Conservation (phyloP, 1,140 invertebrate genomes). For the Aphelenchoides avenae region DNA sequence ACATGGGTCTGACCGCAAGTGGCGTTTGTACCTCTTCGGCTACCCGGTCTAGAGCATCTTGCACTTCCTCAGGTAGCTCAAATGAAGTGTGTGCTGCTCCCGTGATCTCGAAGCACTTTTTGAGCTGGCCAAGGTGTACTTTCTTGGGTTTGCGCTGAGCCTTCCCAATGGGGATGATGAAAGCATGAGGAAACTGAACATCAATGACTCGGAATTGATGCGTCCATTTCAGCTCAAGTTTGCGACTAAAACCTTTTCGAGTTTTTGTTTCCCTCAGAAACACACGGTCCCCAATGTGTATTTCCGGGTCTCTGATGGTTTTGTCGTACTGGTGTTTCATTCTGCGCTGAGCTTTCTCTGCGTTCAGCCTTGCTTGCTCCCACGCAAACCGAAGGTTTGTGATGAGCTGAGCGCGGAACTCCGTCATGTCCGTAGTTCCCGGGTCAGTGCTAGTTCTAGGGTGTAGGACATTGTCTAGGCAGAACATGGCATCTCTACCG, state of each 20-base stretch:
- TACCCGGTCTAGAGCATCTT: no score
- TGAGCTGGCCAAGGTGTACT: no score
- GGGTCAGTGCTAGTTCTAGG: not conserved
- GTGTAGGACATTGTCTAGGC: slow-evolving; percentile 1
- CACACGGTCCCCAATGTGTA: slow-evolving; percentile 1
- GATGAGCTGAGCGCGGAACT: slow-evolving; percentile 12
- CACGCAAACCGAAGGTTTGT: slow-evolving; percentile 8
- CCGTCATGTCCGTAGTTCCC: slow-evolving; percentile 7
- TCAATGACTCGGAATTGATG: slow-evolving; percentile 1
- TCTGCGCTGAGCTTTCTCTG: not conserved
- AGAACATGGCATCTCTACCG: slow-evolving; percentile 10
- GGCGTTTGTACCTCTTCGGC: no score
- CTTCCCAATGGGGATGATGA: not conserved
- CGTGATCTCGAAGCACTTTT: no score
- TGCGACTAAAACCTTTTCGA: not conserved
- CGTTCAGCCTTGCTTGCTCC: slow-evolving; percentile 1
- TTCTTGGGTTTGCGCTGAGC: no score
- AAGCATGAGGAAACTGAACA: slow-evolving; percentile 3
- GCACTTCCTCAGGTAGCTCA: no score
- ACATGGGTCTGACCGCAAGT: no score
- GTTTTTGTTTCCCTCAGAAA: slow-evolving; percentile 1
- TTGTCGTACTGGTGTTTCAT: slow-evolving; percentile 13
- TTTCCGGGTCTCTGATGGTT: not conserved
- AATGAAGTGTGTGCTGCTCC: no score
- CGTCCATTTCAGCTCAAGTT: slow-evolving; percentile 1